Evolutionary conservation across 2,797 vertebrate species (phyloP).

Genomic region (Scomberomorus guttatus): DNA sequence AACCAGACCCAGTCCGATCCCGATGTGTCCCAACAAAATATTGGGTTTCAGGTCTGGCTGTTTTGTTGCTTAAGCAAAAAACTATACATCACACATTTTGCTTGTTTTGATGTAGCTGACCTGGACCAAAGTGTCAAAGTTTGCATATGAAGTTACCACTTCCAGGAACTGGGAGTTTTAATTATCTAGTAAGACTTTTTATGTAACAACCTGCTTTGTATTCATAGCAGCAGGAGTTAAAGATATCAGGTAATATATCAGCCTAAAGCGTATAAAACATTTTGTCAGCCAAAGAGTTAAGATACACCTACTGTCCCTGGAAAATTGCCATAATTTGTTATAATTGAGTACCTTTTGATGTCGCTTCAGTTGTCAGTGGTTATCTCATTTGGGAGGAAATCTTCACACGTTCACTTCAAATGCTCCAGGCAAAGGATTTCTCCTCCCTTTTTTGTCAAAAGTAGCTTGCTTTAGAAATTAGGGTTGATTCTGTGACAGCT

Average conservation of each 20-base stretch:
- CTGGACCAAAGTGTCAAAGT: background rate
- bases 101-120: background rate
- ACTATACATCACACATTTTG: background rate
- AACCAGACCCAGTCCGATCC: background rate
- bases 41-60: background rate
- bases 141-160: background rate
- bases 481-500: constrained; percentile 77
- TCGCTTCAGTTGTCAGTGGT: constrained; percentile 71
- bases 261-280: constrained; percentile 33
- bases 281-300: constrained; percentile 52
- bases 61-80: background rate
- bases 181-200: background rate
- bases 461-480: constrained; percentile 66
- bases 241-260: constrained; percentile 52
- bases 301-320: constrained; percentile 67
- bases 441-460: constrained; percentile 72
- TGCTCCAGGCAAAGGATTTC: constrained; percentile 76
- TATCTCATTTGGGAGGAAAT: constrained; percentile 75
- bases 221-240: constrained; percentile 30
- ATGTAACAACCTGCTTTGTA: constrained; percentile 9
- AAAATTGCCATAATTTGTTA: constrained; percentile 73
- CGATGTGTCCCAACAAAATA: background rate
- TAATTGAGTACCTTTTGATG: constrained; percentile 74
- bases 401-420: constrained; percentile 76
- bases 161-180: constrained; percentile 12